Base-by-base conservation (phyloP, 2,113 vertebrate species). In the Casuarius casuarius region DNA sequence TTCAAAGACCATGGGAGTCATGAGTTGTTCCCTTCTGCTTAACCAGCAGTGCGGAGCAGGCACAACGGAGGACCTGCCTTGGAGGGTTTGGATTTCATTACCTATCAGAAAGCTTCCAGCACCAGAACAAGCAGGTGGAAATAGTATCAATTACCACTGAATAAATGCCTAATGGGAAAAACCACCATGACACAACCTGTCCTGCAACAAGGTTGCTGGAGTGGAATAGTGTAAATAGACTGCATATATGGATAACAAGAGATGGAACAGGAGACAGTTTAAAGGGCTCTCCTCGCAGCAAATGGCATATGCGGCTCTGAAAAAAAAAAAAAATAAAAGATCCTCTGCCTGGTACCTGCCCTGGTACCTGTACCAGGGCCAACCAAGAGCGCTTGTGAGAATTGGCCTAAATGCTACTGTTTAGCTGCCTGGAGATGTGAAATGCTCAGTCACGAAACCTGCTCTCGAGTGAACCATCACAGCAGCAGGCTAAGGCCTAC, bases 301-400 rank as follows among this genome's bases (percentile, higher is more conserved):
- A 62, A 22, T 56, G 86, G 78, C 40, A 71, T 28, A 65, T 89
- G 65, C 19, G 84, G 33, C 66, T 88, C 21, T 83, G 75, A n/a
- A 51, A 79, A 90, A 91, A 94, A 78, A 91, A 58, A 81, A 23
- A 74, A 92, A 84, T 5, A 16, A 85, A 97, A 92, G 29, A 82
- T 20, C 38, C 79, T 87, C 44, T 89, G 63, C 75, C 96, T 96
- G 62, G 84, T 93, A 85, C 82, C 61, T 89, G 56, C 49, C 38
- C 38, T 38, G 38, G 38, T 38, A 38, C 38, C 38, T 91, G 21
- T 83, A 73, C 15, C 79, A 95, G 23, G 65, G 82, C 35, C 67
- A 90, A 68, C 28, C 90, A 26, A 49, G 95, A 94, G 94, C 83
- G 10, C 42, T 48, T 70, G 10, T 44, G 65, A 94, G 62, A 80